These are phyloP conservation scores for Ptychodera flava DNA, from an alignment of 35 echinoderm and acorn worm species.

Conservation along the genomic window DNA sequence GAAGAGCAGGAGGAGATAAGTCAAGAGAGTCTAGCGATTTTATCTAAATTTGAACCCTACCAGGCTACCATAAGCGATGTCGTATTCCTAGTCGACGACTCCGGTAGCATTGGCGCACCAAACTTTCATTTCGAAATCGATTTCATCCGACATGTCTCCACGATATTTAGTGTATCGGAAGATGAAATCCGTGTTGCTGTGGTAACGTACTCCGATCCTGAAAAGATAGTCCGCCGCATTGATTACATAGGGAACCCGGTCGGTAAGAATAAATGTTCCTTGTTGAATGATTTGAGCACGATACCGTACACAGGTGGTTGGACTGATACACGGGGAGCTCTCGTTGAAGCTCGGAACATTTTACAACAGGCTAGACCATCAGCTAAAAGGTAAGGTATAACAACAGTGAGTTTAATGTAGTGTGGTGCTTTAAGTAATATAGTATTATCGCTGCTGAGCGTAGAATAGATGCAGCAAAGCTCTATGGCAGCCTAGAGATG, in stretches of 20 bases:
- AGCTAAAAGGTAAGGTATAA: background rate
- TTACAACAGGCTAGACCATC: background rate
- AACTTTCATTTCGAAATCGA: background rate
- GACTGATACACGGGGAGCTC: slow-evolving; percentile 29
- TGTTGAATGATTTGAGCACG: background rate
- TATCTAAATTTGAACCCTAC: background rate
- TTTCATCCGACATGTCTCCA: background rate
- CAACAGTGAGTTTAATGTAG: too few species aligned
- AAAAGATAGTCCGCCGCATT: slow-evolving; percentile 13
- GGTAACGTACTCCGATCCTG: slow-evolving; percentile 34
- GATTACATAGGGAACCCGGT: slow-evolving; percentile 42
- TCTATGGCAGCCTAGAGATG: too few species aligned
- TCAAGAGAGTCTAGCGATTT: background rate
- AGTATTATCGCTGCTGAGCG: too few species aligned
- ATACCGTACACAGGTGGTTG: slow-evolving; percentile 29
- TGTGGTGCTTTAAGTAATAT: too few species aligned
- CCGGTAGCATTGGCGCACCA: background rate
- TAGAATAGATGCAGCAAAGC: too few species aligned
- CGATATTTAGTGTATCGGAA: slow-evolving; percentile 35
- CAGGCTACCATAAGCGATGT: background rate
- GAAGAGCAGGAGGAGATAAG: background rate
- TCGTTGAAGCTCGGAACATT: background rate
- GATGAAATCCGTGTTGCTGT: slow-evolving; percentile 29
- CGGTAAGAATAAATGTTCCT: slow-evolving; percentile 57
- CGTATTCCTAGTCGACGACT: background rate